Percentiles rank a stretch among this genome's conserved stretches.
Evolutionary conservation across 2,797 vertebrate species (phyloP).

Genomic region (Anabacerthia variegaticeps): DNA sequence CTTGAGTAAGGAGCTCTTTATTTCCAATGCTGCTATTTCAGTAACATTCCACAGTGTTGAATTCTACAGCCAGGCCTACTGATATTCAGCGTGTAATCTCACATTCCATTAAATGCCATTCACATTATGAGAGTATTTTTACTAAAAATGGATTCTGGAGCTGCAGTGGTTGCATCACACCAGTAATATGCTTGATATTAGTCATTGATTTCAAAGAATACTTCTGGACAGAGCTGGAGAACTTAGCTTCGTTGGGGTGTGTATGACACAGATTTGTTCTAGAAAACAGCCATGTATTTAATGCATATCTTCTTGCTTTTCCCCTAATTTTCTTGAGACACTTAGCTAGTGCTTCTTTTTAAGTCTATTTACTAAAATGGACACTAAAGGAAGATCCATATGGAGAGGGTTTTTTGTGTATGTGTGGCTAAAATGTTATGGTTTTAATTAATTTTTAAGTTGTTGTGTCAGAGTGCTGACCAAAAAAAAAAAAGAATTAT

Average conservation of each 20-base stretch:
- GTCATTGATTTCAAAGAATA: not conserved
- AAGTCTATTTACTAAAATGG: not conserved
- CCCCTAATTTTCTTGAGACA: not conserved
- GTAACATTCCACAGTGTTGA: not conserved
- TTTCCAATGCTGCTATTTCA: not conserved
- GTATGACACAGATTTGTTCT: not conserved
- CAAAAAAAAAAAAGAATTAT: not conserved
- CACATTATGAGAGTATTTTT: not conserved
- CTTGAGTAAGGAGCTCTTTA: not conserved
- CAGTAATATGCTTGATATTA: not conserved
- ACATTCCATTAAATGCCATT: not conserved
- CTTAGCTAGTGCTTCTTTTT: not conserved
- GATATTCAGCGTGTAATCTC: not conserved
- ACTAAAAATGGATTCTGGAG: not conserved
- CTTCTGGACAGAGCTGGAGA: not conserved
- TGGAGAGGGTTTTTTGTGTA: not conserved
- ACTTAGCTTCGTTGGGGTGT: not conserved
- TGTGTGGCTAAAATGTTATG: not conserved
- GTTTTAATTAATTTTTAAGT: not conserved
- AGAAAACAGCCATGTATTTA: not conserved
- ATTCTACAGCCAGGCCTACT: not conserved
- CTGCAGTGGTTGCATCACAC: not conserved
- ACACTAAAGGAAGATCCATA: not conserved
- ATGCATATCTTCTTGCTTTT: not conserved
- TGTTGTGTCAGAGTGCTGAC: not conserved